Evolutionary conservation across 2,113 vertebrate species (phyloP).

Genomic region (Pelecanoides urinatrix): DNA sequence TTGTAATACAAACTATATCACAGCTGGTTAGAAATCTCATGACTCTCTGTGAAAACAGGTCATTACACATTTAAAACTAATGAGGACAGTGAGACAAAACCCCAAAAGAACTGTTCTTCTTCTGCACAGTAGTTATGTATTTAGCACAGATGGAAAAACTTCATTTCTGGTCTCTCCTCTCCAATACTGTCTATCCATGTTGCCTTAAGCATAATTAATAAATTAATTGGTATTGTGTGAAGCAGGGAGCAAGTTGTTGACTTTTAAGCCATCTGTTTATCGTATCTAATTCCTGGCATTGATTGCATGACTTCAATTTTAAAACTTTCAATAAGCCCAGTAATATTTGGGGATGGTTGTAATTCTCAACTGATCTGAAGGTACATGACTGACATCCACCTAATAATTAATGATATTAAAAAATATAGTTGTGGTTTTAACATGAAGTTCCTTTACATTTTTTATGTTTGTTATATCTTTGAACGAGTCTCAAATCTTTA

Average conservation of each 20-base stretch:
- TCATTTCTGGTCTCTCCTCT: background rate
- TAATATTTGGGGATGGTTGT: background rate
- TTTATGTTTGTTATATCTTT: background rate
- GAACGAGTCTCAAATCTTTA: background rate
- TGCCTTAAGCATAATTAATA: background rate
- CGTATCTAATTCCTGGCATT: background rate
- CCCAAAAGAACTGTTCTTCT: background rate
- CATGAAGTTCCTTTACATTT: background rate
- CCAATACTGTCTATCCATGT: background rate
- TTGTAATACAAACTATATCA: background rate
- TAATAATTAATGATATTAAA: background rate
- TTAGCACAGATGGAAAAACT: background rate
- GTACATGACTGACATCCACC: background rate
- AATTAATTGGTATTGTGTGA: background rate
- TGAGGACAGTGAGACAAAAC: background rate
- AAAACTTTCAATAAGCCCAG: background rate
- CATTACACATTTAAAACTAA: background rate
- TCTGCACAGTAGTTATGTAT: fast-evolving
- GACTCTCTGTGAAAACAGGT: background rate
- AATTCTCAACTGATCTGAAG: background rate
- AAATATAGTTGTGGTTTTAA: background rate
- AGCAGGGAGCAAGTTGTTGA: background rate
- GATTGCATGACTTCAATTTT: background rate
- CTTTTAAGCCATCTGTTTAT: background rate
- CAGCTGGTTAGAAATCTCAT: background rate